Evolutionary conservation across 1,140 invertebrate genomes (phyloP), one percentile per base, ranked within the genome.

Genomic region (Trichonephila clavipes): DNA sequence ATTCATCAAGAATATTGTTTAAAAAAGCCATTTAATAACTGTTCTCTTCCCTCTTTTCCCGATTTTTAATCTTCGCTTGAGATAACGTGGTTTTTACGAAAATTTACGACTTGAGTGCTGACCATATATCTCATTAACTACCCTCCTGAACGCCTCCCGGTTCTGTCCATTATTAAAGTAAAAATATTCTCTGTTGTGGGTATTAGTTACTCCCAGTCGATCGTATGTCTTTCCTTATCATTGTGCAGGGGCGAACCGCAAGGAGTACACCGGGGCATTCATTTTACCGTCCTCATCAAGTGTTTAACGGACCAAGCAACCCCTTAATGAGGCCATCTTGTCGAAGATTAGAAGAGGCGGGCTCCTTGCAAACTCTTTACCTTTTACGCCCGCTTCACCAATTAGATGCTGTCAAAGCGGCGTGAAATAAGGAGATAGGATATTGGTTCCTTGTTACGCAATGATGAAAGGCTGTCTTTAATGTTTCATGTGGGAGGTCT

Each of bases 341-440:
- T 90, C 88, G 88, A 81, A 90, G 72, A 90, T 90, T 90, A 90
- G 88, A 90, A 81, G 88, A 90, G 66, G 88, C 18, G 88, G 69
- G 58, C 51, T 44, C 69, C 34, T 34, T 51, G 87, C 19, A 62
- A 51, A 72, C 64, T 28, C 64, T 72, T 87, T 87, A 87, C 85
- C 64, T 88, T 81, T 77, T 81, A 77, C 69, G 69, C 58, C 85
- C 64, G 87, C 87, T 72, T 58, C 88, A 59, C 88, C 88, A 90
- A 90, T 90, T 90, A 90, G 88, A 61, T 58, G 69, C 88, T 90
- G 88, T 90, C 88, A 90, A 90, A 90, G 88, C 88, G 40, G 88
- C 88, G 88, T 90, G 88, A 90, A 90, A 90, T 90, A 90, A 81
- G 72, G 64, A 88, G 34, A 64, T 88, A 66, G 61, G 87, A 64